Evolutionary conservation across 2,888 invertebrate species (phyloP).

Genomic region (Himalopsyche japonica): DNA sequence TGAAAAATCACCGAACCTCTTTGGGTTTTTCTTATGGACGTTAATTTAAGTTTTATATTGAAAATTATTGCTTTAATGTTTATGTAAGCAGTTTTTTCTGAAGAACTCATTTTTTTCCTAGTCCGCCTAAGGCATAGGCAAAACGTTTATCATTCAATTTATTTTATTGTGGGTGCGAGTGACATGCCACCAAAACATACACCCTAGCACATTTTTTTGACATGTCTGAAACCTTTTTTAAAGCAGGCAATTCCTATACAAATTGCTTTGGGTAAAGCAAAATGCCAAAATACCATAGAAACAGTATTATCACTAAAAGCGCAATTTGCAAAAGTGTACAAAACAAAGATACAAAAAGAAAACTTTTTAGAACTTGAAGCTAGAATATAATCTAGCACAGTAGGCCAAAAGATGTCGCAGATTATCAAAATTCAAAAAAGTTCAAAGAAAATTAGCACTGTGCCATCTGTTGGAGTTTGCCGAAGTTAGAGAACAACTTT

Average conservation of each 20-base stretch:
- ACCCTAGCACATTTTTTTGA: neutral
- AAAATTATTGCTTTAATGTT: too few species aligned
- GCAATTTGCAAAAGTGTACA: too few species aligned
- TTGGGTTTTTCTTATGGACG: too few species aligned
- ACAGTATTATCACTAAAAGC: too few species aligned
- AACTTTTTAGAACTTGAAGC: neutral
- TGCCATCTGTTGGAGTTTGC: neutral
- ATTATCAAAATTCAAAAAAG: neutral
- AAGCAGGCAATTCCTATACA: neutral
- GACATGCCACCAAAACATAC: neutral
- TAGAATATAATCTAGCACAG: neutral
- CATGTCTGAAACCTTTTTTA: neutral
- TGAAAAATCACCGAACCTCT: too few species aligned
- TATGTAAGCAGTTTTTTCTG: too few species aligned
- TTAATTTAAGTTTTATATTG: too few species aligned
- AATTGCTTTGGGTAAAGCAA: neutral
- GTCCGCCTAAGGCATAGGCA: too few species aligned
- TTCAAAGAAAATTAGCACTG: neutral
- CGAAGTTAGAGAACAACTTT: neutral
- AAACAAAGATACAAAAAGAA: too few species aligned
- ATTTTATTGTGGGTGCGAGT: neutral
- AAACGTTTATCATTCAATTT: neutral
- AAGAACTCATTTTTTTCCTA: too few species aligned
- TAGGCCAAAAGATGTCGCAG: neutral
- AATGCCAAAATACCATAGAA: too few species aligned